A percentile compares a stretch with the other conserved stretches of the same genome.
Conservation (phyloP, 2,888 invertebrate species). For the Erpobdella octoculata region DNA sequence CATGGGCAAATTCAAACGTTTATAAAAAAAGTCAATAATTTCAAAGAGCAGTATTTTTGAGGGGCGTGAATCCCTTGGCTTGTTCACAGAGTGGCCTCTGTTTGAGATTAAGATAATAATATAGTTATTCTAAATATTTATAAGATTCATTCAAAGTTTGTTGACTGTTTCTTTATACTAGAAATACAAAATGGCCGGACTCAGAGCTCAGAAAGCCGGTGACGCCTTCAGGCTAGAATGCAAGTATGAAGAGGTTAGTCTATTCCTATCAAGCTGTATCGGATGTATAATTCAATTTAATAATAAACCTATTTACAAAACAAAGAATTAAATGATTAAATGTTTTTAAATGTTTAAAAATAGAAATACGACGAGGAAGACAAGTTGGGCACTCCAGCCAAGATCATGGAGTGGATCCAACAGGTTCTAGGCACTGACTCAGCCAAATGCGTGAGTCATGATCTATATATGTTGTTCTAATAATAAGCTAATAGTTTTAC, state of each 20-base stretch:
- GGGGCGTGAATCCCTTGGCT: too few relatives aligned
- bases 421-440: conserved; percentile 23
- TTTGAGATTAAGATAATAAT: too few relatives aligned
- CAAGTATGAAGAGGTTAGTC: conserved; percentile 31
- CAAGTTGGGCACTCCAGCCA: conserved; percentile 31
- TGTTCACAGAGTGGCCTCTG: too few relatives aligned
- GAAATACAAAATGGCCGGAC: conserved; percentile 26
- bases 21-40: too few relatives aligned
- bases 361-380: conserved; percentile 35
- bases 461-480: neutral
- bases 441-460: conserved; percentile 18
- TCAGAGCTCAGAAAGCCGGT: conserved; percentile 32
- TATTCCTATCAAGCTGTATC: too few relatives aligned
- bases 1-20: too few relatives aligned
- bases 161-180: too few relatives aligned
- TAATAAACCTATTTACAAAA: neutral
- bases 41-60: too few relatives aligned
- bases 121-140: too few relatives aligned
- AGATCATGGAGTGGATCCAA: conserved; percentile 29
- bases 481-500: neutral
- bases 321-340: neutral
- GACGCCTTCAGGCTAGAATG: conserved; percentile 31
- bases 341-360: neutral
- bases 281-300: too few relatives aligned
- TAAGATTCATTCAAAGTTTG: too few relatives aligned